phyloP scores from a whole-genome alignment of 2,888 invertebrate species.

The Balanococcus diminutus region DNA sequence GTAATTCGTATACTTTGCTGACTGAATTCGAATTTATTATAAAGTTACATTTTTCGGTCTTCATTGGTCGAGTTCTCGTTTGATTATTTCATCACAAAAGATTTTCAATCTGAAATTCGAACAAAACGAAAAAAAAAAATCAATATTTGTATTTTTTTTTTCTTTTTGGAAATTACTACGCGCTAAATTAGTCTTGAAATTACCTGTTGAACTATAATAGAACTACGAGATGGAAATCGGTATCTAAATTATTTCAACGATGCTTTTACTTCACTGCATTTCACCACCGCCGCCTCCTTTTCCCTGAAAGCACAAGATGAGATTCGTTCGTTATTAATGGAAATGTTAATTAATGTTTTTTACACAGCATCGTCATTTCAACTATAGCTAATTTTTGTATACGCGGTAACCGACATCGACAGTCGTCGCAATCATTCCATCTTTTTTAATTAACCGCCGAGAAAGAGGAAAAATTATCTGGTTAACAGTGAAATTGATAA shows the following conservation, averaged over 20 bases:
- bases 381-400: neutral
- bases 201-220: slow-evolving; percentile 17
- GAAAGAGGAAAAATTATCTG: neutral
- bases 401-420: neutral
- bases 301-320: slow-evolving; percentile 21
- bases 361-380: neutral
- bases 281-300: neutral
- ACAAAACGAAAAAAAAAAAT: neutral
- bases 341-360: slow-evolving; percentile 26
- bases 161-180: neutral
- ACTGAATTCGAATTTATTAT: neutral
- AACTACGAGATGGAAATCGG: slow-evolving; percentile 2
- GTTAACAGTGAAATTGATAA: neutral
- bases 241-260: neutral
- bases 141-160: too few relatives aligned
- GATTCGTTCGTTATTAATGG: slow-evolving; percentile 24
- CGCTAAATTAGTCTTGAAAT: neutral
- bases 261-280: neutral
- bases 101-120: neutral
- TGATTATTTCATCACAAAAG: slow-evolving; percentile 27
- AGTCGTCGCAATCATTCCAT: neutral
- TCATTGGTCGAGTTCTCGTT: slow-evolving; percentile 38
- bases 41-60: slow-evolving; percentile 41
- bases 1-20: neutral
- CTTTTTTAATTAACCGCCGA: neutral